A percentile compares a stretch with the other conserved stretches of the same genome.
Evolutionary conservation across 2,888 invertebrate genomes (phyloP).

Genomic region (Sinohyriopsis cumingii): DNA sequence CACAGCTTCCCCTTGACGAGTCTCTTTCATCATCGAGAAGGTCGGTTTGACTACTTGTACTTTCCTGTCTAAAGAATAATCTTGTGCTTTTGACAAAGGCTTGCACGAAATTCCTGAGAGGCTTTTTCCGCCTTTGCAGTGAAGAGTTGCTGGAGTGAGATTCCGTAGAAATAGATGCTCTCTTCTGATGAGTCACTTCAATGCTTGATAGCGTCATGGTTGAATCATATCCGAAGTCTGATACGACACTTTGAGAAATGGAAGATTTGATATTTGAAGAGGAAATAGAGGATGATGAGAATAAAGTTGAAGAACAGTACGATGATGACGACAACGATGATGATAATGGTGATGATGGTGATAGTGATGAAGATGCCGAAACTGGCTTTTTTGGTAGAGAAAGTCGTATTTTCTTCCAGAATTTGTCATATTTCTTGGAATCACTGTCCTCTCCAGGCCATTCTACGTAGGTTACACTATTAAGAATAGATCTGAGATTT

Average conservation of each 20-base stretch:
- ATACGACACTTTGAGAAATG: no score
- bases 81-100: constrained; percentile 6
- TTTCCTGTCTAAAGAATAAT: constrained; percentile 31
- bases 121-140: no score
- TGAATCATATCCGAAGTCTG: no score
- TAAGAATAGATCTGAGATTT: constrained; percentile 47
- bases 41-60: constrained; percentile 33
- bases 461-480: constrained; percentile 52
- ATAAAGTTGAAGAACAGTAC: no score
- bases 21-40: constrained; percentile 32
- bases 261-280: no score
- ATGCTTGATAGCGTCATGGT: no score
- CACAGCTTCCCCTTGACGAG: constrained; percentile 30
- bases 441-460: constrained; percentile 45
- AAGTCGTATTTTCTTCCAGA: constrained; percentile 51
- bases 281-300: no score
- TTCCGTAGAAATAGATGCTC: no score
- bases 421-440: constrained; percentile 35
- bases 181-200: no score
- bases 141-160: no score
- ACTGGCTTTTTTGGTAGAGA: constrained; percentile 49
- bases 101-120: no score
- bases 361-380: not conserved
- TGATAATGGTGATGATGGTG: not conserved
- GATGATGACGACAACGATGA: no score